Evolutionary conservation across 2,888 invertebrate species (phyloP), one percentile per base, ranked within the genome.

Genomic region (Tenthredo mesomela): DNA sequence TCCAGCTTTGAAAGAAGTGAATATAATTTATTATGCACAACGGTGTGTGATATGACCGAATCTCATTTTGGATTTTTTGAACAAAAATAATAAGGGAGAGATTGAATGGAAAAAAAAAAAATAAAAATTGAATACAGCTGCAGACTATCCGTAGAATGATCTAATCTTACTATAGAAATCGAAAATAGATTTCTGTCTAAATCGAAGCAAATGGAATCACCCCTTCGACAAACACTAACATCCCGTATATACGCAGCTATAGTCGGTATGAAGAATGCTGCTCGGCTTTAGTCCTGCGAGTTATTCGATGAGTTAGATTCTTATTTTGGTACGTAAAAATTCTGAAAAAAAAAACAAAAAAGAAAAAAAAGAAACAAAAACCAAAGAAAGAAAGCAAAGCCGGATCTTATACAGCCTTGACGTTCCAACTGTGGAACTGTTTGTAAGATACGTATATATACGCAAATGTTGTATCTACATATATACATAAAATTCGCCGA

Each of bases 141-240:
- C 5, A 67, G 33, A 2, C 33, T 67, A 33, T 67, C 5, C 67
- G 29, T 12, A 12, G 12, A 2, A 25, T 21, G 18, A n/a, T 15
- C 71, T 73, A 43, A 73, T 73, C 71, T 7, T 37, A 43, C 21
- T 40, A 9, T 40, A 9, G 43, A n/a, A 73, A 73, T 40, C 43
- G 25, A n/a, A 43, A 73, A 73, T 73, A 73, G 71, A 73, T 54
- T 54, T 54, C 47, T 21, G n/a, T 50, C 77, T 77, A 77, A 77
- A 54, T 33, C 54, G 15, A 21, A 50, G 18, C 75, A 18, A 77
- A 47, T 77, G 50, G 75, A 29, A 50, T 77, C 75, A n/a, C 43
- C 73, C 15, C 43, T 73, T 40, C 6, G 70, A 43, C 73, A 43
- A 47, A 21, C 43, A 25, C 40, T 75, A 15, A 75, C 37, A 43